Base-by-base conservation (phyloP, 2,888 invertebrate species). In the Shargacucullia verbasci region DNA sequence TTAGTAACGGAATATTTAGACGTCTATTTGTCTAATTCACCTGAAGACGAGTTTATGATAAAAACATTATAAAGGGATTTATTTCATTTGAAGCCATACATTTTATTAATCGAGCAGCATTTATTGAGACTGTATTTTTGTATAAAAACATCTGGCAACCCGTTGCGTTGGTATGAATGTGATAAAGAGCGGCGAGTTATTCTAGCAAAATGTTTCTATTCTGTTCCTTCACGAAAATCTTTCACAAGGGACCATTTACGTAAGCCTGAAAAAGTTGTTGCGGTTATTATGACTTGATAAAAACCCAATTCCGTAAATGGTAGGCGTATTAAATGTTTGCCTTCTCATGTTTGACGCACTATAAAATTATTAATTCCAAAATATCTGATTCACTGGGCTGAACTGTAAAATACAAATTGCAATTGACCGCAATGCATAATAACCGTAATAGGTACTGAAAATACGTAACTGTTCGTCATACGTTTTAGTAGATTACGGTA, bases 141-240 rank as follows among this genome's bases (percentile, higher is more conserved):
- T 57, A 34, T 52, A 27, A 45, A 38, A 56, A 40, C 56, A 57
- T 49, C 25, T 48, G 31, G 31, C 44, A 44, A 33, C 15, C 37
- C 34, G 25, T 59, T 52, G n/a, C 34, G 38, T 59, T 53, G 59
- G 52, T 3, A 20, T 20, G 20, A 69, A 73, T 65, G 70, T 69
- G 35, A 73, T 73, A 69, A 65, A 73, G 65, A 72, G 46, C 54
- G 31, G 14, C 41, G 54, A 59, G 35, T 38, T 61, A 48, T 55
- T 47, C 49, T 40, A n/a, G 29, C 37, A 39, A 49, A 59, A 58
- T 56, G 55, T 45, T 46, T 37, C 46, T 47, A 37, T 61, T 61
- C 63, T 37, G 60, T 55, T 61, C 20, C 31, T 55, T 56, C 15
- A 33, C 44, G 29, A 55, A 61, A 57, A 59, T 57, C 34, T 57